These are phyloP conservation scores for Calephelis nemesis DNA, from an alignment of 1,140 invertebrate species.

Conservation along the genomic window DNA sequence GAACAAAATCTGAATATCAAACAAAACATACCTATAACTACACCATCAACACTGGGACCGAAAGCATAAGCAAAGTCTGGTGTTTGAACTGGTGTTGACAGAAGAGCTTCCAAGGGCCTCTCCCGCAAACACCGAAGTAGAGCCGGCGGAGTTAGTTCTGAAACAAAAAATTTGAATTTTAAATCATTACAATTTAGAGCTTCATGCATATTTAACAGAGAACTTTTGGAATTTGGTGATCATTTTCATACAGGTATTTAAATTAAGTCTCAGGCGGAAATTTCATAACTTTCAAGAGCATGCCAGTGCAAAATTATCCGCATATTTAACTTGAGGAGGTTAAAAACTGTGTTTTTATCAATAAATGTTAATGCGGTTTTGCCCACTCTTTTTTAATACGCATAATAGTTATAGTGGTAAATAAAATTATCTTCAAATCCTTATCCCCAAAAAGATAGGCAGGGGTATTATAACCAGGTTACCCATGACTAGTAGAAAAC, in stretches of 20 bases:
- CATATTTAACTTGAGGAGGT: background rate
- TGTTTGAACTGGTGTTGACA: slow-evolving; percentile 87
- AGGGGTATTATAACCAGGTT: too few species aligned
- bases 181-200: slow-evolving; percentile 15
- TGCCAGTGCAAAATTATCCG: background rate
- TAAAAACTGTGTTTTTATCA: background rate
- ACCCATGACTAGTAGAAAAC: too few species aligned
- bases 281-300: slow-evolving; percentile 5
- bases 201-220: slow-evolving; percentile 12
- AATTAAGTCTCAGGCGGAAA: slow-evolving; percentile 8
- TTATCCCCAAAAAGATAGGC: too few species aligned
- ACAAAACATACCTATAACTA: slow-evolving; percentile 86
- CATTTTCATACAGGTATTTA: slow-evolving; percentile 13
- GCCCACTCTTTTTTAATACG: background rate
- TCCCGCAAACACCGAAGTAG: slow-evolving; percentile 92
- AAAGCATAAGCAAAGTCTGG: slow-evolving; percentile 93
- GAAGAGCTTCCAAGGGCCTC: slow-evolving; percentile 85
- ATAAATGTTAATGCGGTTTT: too few species aligned
- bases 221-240: slow-evolving; percentile 8
- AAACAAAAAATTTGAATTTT: slow-evolving; percentile 21
- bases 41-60: slow-evolving; percentile 94
- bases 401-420: background rate
- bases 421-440: too few species aligned
- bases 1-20: background rate
- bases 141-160: slow-evolving; percentile 84